Evolutionary conservation across 2,113 vertebrate species (phyloP).

Genomic region (Mellivora capensis): DNA sequence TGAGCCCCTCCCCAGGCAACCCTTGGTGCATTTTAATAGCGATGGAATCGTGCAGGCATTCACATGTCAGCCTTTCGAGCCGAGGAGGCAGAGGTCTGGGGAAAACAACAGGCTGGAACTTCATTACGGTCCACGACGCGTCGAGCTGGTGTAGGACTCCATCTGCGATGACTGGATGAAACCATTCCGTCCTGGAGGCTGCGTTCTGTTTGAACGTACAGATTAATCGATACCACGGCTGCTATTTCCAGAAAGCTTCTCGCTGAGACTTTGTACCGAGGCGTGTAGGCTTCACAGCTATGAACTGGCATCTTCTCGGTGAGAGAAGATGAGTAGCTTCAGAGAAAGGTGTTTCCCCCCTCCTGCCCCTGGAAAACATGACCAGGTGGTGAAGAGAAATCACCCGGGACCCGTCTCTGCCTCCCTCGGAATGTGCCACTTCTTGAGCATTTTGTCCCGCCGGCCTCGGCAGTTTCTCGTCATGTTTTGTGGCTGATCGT

Average conservation of each 20-base stretch:
- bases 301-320: not conserved
- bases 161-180: not conserved
- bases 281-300: not conserved
- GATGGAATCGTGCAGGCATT: fast-evolving
- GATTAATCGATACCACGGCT: not conserved
- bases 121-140: not conserved
- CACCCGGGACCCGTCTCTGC: not conserved
- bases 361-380: not conserved
- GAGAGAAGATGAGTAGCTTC: not conserved
- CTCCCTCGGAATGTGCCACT: not conserved
- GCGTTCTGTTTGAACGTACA: not conserved
- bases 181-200: fast-evolving
- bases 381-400: constrained; percentile 37
- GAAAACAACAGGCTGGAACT: not conserved
- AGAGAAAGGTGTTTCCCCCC: not conserved
- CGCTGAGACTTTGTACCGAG: not conserved
- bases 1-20: too few species aligned
- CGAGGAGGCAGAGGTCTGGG: not conserved
- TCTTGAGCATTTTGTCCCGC: constrained; percentile 18
- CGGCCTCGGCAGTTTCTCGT: not conserved
- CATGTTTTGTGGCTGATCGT: not conserved
- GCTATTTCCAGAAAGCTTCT: not conserved
- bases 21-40: too few species aligned
- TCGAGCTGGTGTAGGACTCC: not conserved
- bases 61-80: fast-evolving